A percentile compares a stretch with the other conserved stretches of the same genome.
Evolutionary conservation across 2,797 vertebrate species (phyloP).

Genomic region (Syngnathus acus): DNA sequence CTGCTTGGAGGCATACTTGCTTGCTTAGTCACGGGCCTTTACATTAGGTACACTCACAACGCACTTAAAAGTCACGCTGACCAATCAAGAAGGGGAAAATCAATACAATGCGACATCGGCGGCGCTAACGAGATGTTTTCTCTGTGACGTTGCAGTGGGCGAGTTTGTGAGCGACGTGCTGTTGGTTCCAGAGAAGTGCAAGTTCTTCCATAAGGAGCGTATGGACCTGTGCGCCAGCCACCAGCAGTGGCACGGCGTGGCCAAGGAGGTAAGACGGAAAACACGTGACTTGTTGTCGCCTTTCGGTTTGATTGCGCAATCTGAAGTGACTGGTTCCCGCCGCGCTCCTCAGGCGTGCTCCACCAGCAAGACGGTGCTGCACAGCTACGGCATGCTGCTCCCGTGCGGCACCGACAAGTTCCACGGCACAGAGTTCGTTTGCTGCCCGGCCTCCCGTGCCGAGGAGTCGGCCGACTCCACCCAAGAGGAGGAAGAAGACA

Average conservation of each 20-base stretch:
- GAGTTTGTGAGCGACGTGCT: slow-evolving; percentile 95
- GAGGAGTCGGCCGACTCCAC: slow-evolving; percentile 42
- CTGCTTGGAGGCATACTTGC: neutral
- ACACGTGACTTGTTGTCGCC: neutral
- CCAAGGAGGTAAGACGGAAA: slow-evolving; percentile 81
- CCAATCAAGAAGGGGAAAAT: neutral
- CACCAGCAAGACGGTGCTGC: slow-evolving; percentile 79
- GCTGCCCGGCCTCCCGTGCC: slow-evolving; percentile 77
- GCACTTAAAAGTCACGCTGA: neutral
- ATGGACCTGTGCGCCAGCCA: slow-evolving; percentile 89
- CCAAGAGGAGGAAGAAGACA: slow-evolving; percentile 68
- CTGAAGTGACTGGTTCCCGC: neutral
- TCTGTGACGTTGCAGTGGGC: slow-evolving; percentile 76
- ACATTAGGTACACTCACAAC: neutral
- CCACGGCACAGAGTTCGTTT: slow-evolving; percentile 90
- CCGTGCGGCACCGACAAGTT: slow-evolving; percentile 92
- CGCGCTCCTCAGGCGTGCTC: slow-evolving; percentile 75
- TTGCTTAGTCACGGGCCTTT: neutral
- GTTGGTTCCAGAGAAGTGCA: slow-evolving; percentile 91
- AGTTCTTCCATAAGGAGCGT: slow-evolving; percentile 91
- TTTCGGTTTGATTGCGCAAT: neutral
- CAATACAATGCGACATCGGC: slow-evolving; percentile 5
- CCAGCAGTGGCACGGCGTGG: slow-evolving; percentile 87
- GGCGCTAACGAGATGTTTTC: slow-evolving; percentile 15
- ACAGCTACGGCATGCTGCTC: slow-evolving; percentile 93